Evolutionary conservation across 2,113 vertebrate species (phyloP).

Genomic region (Cynoglossus semilaevis): DNA sequence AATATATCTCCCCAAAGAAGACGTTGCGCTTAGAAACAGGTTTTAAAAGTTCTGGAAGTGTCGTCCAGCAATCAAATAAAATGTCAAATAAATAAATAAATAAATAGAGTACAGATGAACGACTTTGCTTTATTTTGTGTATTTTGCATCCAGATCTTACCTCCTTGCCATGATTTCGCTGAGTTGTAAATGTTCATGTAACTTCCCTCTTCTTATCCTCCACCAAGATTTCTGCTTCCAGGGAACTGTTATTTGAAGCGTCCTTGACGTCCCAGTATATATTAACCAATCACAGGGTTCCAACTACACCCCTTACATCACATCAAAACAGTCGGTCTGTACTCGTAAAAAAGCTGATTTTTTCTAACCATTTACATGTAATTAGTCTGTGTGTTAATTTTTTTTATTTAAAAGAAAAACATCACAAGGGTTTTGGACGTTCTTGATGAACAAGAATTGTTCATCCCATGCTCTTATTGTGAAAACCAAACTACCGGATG

Average conservation of each 20-base stretch:
- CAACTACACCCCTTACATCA: fast-evolving
- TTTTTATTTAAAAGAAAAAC: too few relatives aligned
- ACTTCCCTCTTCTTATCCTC: not conserved
- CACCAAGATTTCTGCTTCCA: not conserved
- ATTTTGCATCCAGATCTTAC: slow-evolving; percentile 14
- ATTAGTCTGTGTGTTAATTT: not conserved
- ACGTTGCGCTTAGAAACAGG: not conserved
- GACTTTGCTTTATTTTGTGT: fast-evolving
- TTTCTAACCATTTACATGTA: too few relatives aligned
- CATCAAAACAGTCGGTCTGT: too few relatives aligned
- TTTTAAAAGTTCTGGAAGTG: not conserved
- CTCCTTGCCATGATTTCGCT: slow-evolving; percentile 46
- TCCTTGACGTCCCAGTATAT: slow-evolving; percentile 19
- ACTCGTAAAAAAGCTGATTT: too few relatives aligned
- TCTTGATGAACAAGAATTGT: too few relatives aligned
- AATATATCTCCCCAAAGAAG: not conserved
- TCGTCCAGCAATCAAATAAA: not conserved
- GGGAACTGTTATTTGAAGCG: slow-evolving; percentile 4
- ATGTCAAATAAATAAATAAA: not conserved
- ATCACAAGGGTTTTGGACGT: too few relatives aligned
- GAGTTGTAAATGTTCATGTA: not conserved
- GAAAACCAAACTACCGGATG: slow-evolving; percentile 6
- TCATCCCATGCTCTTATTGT: slow-evolving; percentile 45
- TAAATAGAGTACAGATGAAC: not conserved
- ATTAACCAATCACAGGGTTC: slow-evolving; percentile 35